Conservation (phyloP, 2,888 invertebrate species). For the Danaus chrysippus region DNA sequence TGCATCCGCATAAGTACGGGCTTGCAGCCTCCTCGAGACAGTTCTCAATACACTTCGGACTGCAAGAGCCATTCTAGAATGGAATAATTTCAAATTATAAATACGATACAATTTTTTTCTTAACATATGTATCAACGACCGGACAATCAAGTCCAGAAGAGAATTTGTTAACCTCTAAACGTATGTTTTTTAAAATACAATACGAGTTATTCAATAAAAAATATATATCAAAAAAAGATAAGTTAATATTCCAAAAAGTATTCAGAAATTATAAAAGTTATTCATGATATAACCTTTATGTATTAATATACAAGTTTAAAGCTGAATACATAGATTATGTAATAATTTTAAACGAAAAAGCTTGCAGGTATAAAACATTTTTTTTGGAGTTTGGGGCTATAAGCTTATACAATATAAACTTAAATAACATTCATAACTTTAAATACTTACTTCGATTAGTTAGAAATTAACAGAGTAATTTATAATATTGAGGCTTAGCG, state of each 20-base stretch:
- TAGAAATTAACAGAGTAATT: constrained; percentile 3
- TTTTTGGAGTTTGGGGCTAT: neutral
- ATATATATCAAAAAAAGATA: no score
- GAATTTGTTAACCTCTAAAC: constrained; percentile 2
- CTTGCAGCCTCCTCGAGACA: constrained; percentile 66
- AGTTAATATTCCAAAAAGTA: no score
- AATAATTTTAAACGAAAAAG: constrained; percentile 23
- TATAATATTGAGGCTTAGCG: neutral
- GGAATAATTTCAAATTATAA: constrained; percentile 11
- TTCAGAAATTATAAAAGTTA: no score
- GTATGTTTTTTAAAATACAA: neutral
- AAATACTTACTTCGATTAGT: neutral
- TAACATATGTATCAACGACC: neutral
- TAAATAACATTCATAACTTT: neutral
- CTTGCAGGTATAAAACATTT: neutral
- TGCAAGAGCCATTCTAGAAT: constrained; percentile 75
- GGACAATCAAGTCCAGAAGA: neutral
- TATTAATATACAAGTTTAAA: neutral
- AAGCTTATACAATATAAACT: neutral
- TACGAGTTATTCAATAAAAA: neutral
- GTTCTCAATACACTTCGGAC: constrained; percentile 71
- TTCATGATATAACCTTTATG: no score
- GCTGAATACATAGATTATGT: constrained; percentile 34
- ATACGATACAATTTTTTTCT: neutral
- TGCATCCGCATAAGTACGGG: constrained; percentile 84